Evolutionary conservation across 2,888 invertebrate species (phyloP).

Genomic region (Portevinia maculata): DNA sequence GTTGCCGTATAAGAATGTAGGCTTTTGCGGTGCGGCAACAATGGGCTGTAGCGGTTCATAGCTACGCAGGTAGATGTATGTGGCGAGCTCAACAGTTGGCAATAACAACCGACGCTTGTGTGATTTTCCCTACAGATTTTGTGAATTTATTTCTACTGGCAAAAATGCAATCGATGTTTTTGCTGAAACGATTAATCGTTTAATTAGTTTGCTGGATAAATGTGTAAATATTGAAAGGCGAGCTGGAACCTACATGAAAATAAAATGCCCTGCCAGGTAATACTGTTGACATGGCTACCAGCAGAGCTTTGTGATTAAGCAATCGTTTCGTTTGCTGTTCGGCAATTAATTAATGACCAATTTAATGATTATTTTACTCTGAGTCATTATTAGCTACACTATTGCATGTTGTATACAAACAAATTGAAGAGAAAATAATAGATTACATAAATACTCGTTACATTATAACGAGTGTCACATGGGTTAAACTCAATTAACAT

Average conservation of each 20-base stretch:
- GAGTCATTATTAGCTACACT: conserved; percentile 5
- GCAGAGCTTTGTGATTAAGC: conserved; percentile 51
- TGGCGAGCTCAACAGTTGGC: conserved; percentile 51
- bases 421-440: not conserved
- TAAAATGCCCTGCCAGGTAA: not conserved
- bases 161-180: too few relatives aligned
- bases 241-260: conserved; percentile 20
- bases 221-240: conserved; percentile 62
- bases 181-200: conserved; percentile 65
- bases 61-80: conserved; percentile 7
- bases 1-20: conserved; percentile 40
- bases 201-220: conserved; percentile 62
- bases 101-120: not conserved
- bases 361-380: conserved; percentile 22
- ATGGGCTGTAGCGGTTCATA: conserved; percentile 17
- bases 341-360: conserved; percentile 37
- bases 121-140: conserved; percentile 4
- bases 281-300: conserved; percentile 10
- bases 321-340: conserved; percentile 41
- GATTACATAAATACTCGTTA: too few relatives aligned
- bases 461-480: too few relatives aligned
- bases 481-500: too few relatives aligned
- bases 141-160: conserved; percentile 19
- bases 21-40: conserved; percentile 41
- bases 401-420: not conserved